Percentiles rank a stretch among this genome's conserved stretches.
Evolutionary conservation across 2,797 vertebrate genomes (phyloP).

Genomic region (Ctenopoma multispine): DNA sequence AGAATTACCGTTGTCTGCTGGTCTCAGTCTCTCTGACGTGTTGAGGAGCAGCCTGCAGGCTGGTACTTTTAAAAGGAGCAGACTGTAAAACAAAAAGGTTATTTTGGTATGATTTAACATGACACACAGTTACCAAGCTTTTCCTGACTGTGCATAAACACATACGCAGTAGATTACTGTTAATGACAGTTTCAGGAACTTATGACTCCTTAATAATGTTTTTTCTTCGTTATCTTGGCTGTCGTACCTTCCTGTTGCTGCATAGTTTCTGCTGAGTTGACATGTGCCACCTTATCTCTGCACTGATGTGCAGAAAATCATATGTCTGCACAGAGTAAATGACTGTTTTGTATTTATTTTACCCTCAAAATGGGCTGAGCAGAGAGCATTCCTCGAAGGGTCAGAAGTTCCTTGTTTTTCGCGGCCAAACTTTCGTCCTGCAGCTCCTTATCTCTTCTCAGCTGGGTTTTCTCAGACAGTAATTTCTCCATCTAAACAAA

Average conservation of each 20-base stretch:
- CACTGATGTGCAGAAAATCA: constrained; percentile 6
- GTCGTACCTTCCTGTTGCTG: constrained; percentile 65
- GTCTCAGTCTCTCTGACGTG: constrained; percentile 29
- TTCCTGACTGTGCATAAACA: not conserved
- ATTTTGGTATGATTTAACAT: not conserved
- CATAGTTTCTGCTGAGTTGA: constrained; percentile 39
- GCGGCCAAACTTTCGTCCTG: constrained; percentile 62
- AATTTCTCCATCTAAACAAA: constrained; percentile 71
- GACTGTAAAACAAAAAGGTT: constrained; percentile 48
- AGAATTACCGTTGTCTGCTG: constrained; percentile 53
- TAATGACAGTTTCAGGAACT: constrained; percentile 29
- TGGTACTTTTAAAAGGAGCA: constrained; percentile 3
- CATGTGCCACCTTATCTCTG: constrained; percentile 5
- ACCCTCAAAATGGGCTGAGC: constrained; percentile 52
- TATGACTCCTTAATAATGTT: constrained; percentile 22
- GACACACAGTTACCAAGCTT: constrained; percentile 1
- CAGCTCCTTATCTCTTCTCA: constrained; percentile 74
- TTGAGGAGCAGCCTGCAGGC: not conserved
- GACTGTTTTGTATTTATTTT: constrained; percentile 3
- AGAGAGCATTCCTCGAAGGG: constrained; percentile 40
- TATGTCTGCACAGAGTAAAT: too few species aligned
- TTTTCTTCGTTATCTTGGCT: constrained; percentile 62
- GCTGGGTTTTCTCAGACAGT: constrained; percentile 74
- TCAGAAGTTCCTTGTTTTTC: constrained; percentile 55
- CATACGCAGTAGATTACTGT: too few species aligned